Percentiles rank a stretch among this genome's conserved stretches.
phyloP scores from a whole-genome alignment of 1,140 invertebrate species.

The Papilio machaon region DNA sequence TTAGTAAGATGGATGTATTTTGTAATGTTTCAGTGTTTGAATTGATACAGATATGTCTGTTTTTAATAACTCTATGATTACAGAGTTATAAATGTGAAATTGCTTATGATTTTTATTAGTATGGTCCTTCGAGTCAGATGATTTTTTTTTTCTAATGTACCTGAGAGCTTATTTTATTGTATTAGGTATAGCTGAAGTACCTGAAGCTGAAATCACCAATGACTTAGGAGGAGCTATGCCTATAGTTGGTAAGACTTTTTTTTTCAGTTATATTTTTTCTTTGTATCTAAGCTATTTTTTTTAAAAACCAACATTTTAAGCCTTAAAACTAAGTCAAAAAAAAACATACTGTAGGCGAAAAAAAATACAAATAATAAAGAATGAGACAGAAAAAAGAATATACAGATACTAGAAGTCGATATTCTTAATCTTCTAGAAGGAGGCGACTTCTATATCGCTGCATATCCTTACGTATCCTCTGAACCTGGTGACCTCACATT shows the following conservation, averaged over 20 bases:
- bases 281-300: too few relatives aligned
- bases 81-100: too few relatives aligned
- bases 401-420: background rate
- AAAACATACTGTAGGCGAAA: too few relatives aligned
- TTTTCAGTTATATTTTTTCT: background rate
- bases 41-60: too few relatives aligned
- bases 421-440: constrained; percentile 57
- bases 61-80: too few relatives aligned
- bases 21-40: too few relatives aligned
- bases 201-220: constrained; percentile 84
- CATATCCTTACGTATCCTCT: constrained; percentile 92
- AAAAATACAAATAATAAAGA: too few relatives aligned
- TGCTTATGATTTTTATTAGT: background rate
- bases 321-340: too few relatives aligned
- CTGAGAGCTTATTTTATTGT: constrained; percentile 22
- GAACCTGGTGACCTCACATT: constrained; percentile 97
- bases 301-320: too few relatives aligned
- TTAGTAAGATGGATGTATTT: too few relatives aligned
- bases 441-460: constrained; percentile 89
- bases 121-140: background rate
- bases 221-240: constrained; percentile 72
- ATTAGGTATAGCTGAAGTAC: constrained; percentile 87
- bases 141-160: background rate
- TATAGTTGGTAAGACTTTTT: constrained; percentile 58
- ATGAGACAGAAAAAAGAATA: too few relatives aligned